phyloP scores from a whole-genome alignment of 1,140 invertebrate species.

The Agrilus planipennis region DNA sequence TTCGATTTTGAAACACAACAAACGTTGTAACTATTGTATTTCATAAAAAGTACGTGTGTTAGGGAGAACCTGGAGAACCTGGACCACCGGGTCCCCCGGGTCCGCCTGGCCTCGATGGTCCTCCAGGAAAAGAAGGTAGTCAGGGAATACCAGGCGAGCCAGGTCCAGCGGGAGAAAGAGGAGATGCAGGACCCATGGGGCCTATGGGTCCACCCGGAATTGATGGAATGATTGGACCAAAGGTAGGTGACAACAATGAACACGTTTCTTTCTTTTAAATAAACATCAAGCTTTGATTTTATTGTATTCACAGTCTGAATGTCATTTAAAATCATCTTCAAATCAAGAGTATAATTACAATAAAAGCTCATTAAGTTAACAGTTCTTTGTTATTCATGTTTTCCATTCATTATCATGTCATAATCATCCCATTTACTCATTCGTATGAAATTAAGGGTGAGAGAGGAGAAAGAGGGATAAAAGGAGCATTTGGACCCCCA shows the following conservation, averaged over 20 bases:
- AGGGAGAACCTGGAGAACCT: constrained; percentile 85
- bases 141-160: constrained; percentile 59
- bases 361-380: neutral
- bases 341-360: neutral
- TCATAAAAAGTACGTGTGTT: too few relatives aligned
- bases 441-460: constrained; percentile 27
- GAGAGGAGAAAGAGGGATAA: constrained; percentile 32
- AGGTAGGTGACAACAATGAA: constrained; percentile 42
- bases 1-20: too few relatives aligned
- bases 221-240: constrained; percentile 49
- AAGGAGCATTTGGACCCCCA: constrained; percentile 30
- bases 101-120: constrained; percentile 58
- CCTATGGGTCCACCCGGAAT: constrained; percentile 57
- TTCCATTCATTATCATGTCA: neutral
- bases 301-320: neutral
- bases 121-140: constrained; percentile 72
- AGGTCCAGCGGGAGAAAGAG: constrained; percentile 53
- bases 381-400: neutral
- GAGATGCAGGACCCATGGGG: constrained; percentile 52
- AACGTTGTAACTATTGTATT: too few relatives aligned
- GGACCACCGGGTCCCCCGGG: constrained; percentile 79
- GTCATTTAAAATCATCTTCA: constrained; percentile 4
- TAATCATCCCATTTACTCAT: too few relatives aligned
- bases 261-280: constrained; percentile 1
- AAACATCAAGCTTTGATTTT: constrained; percentile 3